Base-by-base conservation (phyloP, 2,888 invertebrate genomes). In the Harmothoe impar region DNA sequence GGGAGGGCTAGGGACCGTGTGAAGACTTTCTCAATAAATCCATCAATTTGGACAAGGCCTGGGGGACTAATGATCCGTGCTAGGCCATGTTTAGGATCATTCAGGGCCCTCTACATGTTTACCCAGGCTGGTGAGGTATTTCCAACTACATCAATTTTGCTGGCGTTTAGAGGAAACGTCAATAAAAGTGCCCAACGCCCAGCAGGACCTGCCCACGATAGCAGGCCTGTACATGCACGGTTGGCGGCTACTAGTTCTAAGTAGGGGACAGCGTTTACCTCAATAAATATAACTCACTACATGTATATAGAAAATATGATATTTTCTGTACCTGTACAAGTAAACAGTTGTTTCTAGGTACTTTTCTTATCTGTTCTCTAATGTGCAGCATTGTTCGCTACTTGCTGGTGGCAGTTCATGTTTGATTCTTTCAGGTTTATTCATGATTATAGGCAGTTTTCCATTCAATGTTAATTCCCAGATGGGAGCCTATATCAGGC, bases 11-110 rank as follows among this genome's bases (percentile, higher is more conserved):
- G 62, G n/a, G n/a, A 62, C 7, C 62, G 62, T 20, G 20, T 20
- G n/a, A 62, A 62, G 81, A 81, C 35, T 35, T 81, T 81, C 81
- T 81, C 81, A 81, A 81, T 81, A 81, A 81, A 43, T 81, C 81
- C 43, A 43, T 81, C 81, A 81, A 35, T 81, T 81, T 81, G 81
- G 81, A 43, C 81, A 33, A 35, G 81, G 81, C 81, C 25, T 33
- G 17, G 35, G 35, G 23, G 43, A 33, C 81, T 81, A 81, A 81
- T 81, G 81, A 81, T 81, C 35, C 81, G 81, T 35, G 43, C 0
- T n/a, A 3, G 23, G 7, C 43, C 15, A n/a, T 81, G 23, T 33
- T 81, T 81, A 81, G 31, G 81, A n/a, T 33, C 81, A 25, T 81
- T 43, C 43, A 15, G 81, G 15, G 7, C 15, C 35, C 43, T 25